phyloP scores from a whole-genome alignment of 64 coral and sea anemone species.

The Montipora sp. region DNA sequence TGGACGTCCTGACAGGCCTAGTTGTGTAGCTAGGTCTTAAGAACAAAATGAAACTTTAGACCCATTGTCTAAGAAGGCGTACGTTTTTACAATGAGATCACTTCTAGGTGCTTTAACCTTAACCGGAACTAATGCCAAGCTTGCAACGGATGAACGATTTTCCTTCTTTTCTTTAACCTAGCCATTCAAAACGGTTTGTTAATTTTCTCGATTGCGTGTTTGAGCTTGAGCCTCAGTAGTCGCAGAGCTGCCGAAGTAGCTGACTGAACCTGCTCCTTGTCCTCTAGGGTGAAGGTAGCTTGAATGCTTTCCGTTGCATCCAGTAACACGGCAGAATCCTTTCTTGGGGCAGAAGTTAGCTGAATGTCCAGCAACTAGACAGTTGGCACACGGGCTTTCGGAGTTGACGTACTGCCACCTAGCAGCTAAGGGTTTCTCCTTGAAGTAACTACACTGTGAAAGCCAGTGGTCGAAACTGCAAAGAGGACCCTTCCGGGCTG shows the following conservation, averaged over 20 bases:
- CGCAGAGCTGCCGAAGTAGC: background rate
- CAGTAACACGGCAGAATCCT: background rate
- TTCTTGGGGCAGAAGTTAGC: slow-evolving; percentile 1
- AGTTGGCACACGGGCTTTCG: background rate
- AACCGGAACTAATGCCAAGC: slow-evolving; percentile 21
- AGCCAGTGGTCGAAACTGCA: slow-evolving; percentile 21
- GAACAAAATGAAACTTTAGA: background rate
- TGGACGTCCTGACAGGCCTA: background rate
- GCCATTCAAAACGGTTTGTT: background rate
- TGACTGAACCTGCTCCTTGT: background rate
- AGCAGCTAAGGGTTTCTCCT: background rate
- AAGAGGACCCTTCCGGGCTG: background rate
- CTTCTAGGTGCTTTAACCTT: background rate
- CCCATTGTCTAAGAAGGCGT: slow-evolving; percentile 1
- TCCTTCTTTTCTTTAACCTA: background rate
- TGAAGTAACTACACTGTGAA: slow-evolving; percentile 1
- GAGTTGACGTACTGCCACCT: background rate
- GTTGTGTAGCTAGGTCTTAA: background rate
- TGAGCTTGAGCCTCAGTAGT: background rate
- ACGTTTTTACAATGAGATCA: background rate
- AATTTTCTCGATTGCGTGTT: background rate
- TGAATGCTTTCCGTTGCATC: slow-evolving; percentile 2
- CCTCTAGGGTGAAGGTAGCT: slow-evolving; percentile 8
- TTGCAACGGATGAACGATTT: background rate
- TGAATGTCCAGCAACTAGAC: background rate